Conservation (phyloP, 2,888 invertebrate species). For the Drosophila mettleri region DNA sequence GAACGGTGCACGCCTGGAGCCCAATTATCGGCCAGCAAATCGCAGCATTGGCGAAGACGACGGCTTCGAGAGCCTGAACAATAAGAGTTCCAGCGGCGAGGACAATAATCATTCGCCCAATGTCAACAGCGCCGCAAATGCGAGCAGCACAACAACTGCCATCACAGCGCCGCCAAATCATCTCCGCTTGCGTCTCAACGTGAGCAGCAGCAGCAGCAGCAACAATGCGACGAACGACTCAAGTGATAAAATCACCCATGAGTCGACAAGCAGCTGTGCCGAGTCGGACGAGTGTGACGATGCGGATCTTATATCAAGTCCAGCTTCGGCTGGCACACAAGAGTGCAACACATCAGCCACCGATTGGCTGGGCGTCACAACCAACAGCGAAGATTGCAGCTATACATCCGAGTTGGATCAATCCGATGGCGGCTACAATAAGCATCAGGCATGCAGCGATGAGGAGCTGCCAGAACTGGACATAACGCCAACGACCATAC, state of each 20-base stretch:
- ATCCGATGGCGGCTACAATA: slow-evolving; percentile 87
- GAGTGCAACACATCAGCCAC: slow-evolving; percentile 88
- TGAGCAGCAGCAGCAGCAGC: slow-evolving; percentile 20
- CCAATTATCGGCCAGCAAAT: slow-evolving; percentile 46
- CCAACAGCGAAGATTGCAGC: slow-evolving; percentile 91
- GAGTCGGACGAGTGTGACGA: slow-evolving; percentile 86
- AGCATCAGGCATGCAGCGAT: slow-evolving; percentile 84
- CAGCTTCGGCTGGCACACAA: slow-evolving; percentile 85
- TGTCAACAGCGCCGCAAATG: slow-evolving; percentile 6
- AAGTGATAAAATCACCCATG: slow-evolving; percentile 33
- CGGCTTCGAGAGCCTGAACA: slow-evolving; percentile 94
- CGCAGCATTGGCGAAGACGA: slow-evolving; percentile 88
- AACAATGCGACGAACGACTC: slow-evolving; percentile 6
- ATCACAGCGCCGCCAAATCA: slow-evolving; percentile 49
- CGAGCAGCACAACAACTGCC: slow-evolving; percentile 20
- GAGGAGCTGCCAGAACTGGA: slow-evolving; percentile 87
- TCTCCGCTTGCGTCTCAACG: slow-evolving; percentile 78
- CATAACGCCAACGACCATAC: slow-evolving; percentile 90
- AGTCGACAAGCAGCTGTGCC: slow-evolving; percentile 79
- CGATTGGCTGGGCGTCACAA: slow-evolving; percentile 95
- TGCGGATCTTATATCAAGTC: slow-evolving; percentile 88
- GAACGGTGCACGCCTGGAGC: slow-evolving; percentile 25
- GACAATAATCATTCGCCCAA: slow-evolving; percentile 81
- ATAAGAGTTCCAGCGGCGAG: slow-evolving; percentile 90
- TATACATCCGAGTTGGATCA: slow-evolving; percentile 92